Evolutionary conservation across 2,113 vertebrate genomes (phyloP), one percentile per base, ranked within the genome.

Genomic region (Connochaetes taurinus): DNA sequence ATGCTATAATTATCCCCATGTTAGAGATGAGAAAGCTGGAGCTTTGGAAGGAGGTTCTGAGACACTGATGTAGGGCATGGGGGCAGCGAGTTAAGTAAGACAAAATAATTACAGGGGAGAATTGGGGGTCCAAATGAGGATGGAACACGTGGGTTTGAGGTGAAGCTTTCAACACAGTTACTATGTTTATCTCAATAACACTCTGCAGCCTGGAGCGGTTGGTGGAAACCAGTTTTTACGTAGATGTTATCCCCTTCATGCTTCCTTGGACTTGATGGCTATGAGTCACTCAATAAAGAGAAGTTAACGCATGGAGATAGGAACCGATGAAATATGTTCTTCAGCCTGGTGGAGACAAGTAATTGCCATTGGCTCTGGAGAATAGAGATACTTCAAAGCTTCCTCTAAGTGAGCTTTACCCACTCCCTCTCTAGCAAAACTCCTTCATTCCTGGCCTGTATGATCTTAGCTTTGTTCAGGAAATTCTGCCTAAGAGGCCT

Each of bases 401-500:
- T 84, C n/a, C 13, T 50, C 9, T n/a, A 23, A 47, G 23, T 67
- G 36, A 21, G 4, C 64, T 76, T 60, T 40, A 33, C 50, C 27
- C 52, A 43, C 23, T 13, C 67, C 89, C 50, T 90, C 78, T 91
- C 64, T 62, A 58, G 80, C 29, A 83, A 81, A 96, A 53, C 45
- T 8, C 25, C 21, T 80, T 93, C 83, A 87, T 40, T 91, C 16
- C n/a, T 90, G 92, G 16, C 64, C 55, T 57, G 1, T 21, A 17
- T 31, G 58, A 95, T 92, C 64, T 76, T 95, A 74, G 74, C 31
- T 87, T 64, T 43, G 47, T 97, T 98, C 84, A 87, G 84, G 97
- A 97, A 94, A 97, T 95, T 81, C 96, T 78, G 90, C 90, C 85
- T 94, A 55, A 29, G 40, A 90, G 36, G 62, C 76, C 82, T 80